A percentile compares a stretch with the other conserved stretches of the same genome.
Conservation (phyloP, 2,888 invertebrate species). For the Caenorhabditis japonica region DNA sequence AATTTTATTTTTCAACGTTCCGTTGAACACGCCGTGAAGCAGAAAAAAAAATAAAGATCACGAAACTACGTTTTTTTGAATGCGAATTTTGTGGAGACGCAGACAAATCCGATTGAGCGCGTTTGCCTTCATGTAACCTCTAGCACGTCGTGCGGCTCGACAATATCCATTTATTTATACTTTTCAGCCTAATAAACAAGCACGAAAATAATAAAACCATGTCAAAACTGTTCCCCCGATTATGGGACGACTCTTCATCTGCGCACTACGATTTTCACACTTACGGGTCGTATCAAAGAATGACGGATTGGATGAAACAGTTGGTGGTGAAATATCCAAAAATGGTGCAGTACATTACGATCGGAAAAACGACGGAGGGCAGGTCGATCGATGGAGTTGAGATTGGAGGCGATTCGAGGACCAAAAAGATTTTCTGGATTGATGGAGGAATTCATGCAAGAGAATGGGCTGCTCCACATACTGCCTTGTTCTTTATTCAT, state of each 20-base stretch:
- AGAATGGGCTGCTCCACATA: constrained; percentile 77
- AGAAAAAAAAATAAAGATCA: no score
- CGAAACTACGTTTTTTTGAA: no score
- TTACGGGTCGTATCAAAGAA: constrained; percentile 58
- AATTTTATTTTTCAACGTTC: no score
- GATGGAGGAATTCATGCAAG: constrained; percentile 76
- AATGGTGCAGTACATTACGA: constrained; percentile 71
- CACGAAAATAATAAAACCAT: constrained; percentile 32
- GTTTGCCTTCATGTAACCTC: no score
- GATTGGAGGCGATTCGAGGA: constrained; percentile 69
- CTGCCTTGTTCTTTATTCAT: constrained; percentile 76
- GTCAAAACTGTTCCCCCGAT: constrained; percentile 21
- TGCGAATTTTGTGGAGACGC: no score
- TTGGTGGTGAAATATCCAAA: constrained; percentile 69
- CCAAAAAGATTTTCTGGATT: constrained; percentile 75
- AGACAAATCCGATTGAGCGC: no score
- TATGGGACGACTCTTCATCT: constrained; percentile 52
- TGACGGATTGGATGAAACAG: constrained; percentile 72
- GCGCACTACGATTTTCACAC: constrained; percentile 58
- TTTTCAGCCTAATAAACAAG: constrained; percentile 43
- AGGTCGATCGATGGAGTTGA: constrained; percentile 75
- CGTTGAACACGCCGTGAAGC: no score
- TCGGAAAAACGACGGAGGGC: constrained; percentile 74
- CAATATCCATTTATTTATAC: no score
- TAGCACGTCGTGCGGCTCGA: no score